Evolutionary conservation across 2,113 vertebrate genomes (phyloP).

Genomic region (Amia ocellicauda): DNA sequence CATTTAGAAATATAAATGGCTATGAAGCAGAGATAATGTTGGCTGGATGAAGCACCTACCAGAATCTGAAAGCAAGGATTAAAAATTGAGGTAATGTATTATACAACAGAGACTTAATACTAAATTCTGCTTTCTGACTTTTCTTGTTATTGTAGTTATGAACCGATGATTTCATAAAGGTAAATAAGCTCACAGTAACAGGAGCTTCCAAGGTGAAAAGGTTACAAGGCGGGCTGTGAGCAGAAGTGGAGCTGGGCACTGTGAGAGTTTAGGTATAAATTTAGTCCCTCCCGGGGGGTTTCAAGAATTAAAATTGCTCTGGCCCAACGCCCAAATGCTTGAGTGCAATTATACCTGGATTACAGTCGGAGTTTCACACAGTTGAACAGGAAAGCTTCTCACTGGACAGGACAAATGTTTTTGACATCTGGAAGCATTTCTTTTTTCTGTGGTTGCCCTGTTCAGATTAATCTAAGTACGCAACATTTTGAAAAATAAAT

Average conservation of each 20-base stretch:
- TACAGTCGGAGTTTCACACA: background rate
- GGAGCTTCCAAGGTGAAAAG: background rate
- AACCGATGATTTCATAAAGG: too few relatives aligned
- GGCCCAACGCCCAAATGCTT: background rate
- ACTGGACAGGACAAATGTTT: background rate
- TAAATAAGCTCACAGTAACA: background rate
- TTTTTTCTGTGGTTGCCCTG: background rate
- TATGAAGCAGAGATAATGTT: too few relatives aligned
- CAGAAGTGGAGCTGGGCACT: background rate
- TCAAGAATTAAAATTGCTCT: background rate
- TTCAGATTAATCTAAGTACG: background rate
- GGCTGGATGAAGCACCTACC: too few relatives aligned
- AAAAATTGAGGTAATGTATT: too few relatives aligned
- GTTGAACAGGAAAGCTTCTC: background rate
- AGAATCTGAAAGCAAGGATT: too few relatives aligned
- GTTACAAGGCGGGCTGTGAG: background rate
- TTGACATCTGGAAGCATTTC: background rate
- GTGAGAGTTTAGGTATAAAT: background rate
- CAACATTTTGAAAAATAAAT: too few relatives aligned
- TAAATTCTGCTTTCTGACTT: too few relatives aligned
- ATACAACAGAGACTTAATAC: too few relatives aligned
- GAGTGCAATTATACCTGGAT: slow-evolving; percentile 1
- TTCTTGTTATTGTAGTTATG: too few relatives aligned
- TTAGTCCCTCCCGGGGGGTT: background rate
- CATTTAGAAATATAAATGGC: too few relatives aligned